These are phyloP conservation scores for Thaleichthys pacificus DNA, from an alignment of 2,797 vertebrate genomes.

Conservation along the genomic window DNA sequence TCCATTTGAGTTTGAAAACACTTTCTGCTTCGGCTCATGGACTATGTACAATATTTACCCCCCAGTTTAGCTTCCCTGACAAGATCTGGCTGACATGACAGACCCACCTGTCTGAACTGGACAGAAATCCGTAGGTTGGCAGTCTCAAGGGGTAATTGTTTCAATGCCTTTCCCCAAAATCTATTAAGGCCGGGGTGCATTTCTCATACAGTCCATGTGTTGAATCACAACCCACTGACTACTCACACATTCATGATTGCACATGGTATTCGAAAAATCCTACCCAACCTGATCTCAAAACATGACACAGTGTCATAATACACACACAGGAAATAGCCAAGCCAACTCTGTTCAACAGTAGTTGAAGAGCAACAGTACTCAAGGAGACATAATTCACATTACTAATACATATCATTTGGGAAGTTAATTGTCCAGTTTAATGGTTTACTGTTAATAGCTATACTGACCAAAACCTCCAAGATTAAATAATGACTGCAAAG, in stretches of 20 bases:
- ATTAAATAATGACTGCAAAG: too few species aligned
- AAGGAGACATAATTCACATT: too few species aligned
- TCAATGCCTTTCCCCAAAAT: too few species aligned
- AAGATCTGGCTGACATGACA: too few species aligned
- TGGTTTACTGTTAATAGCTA: slow-evolving; percentile 9
- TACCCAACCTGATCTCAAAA: slow-evolving; percentile 49
- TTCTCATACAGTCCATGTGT: neutral
- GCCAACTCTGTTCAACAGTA: too few species aligned
- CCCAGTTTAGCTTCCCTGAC: neutral
- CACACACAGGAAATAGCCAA: neutral
- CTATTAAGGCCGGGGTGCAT: too few species aligned
- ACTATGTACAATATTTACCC: neutral
- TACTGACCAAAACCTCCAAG: slow-evolving; percentile 1
- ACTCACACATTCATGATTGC: neutral
- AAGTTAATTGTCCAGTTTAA: slow-evolving; percentile 1
- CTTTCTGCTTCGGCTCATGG: neutral
- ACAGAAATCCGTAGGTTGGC: slow-evolving; percentile 16
- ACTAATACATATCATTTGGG: too few species aligned
- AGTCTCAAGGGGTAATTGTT: too few species aligned
- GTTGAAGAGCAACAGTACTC: too few species aligned
- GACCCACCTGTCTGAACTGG: slow-evolving; percentile 7
- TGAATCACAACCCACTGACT: neutral
- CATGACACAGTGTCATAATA: slow-evolving; percentile 22
- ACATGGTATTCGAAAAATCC: slow-evolving; percentile 48
- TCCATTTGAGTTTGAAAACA: too few species aligned